Evolutionary conservation across 2,113 vertebrate species (phyloP).

Genomic region (Pycnonotus jocosus): DNA sequence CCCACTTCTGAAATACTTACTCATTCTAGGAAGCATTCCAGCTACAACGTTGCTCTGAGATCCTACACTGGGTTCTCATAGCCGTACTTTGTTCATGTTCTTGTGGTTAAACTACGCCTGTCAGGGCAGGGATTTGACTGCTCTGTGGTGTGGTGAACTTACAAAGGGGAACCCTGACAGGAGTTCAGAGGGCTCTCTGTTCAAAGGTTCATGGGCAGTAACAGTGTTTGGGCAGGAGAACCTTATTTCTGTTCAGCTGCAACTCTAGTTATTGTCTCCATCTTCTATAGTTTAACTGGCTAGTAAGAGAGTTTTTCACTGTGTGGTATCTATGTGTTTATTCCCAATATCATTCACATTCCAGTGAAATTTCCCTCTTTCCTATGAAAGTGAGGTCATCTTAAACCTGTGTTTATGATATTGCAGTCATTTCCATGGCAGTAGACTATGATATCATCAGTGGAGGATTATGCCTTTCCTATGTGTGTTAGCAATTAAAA

Average conservation of each 20-base stretch:
- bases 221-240: not conserved
- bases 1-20: slow-evolving; percentile 51
- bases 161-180: not conserved
- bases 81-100: slow-evolving; percentile 5
- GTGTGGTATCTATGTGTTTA: not conserved
- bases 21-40: slow-evolving; percentile 58
- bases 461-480: slow-evolving; percentile 51
- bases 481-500: slow-evolving; percentile 65
- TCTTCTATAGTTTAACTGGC: not conserved
- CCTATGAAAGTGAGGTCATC: slow-evolving; percentile 50
- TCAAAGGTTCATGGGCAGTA: not conserved
- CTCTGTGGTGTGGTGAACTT: not conserved
- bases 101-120: slow-evolving; percentile 47
- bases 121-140: slow-evolving; percentile 19
- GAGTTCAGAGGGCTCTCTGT: not conserved
- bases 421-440: slow-evolving; percentile 65
- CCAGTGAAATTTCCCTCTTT: slow-evolving; percentile 46
- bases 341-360: slow-evolving; percentile 17
- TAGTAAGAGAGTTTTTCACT: not conserved
- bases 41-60: slow-evolving; percentile 19
- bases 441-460: slow-evolving; percentile 70
- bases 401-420: slow-evolving; percentile 65
- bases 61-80: slow-evolving; percentile 23
- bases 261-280: not conserved
- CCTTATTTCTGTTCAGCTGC: not conserved